These are phyloP conservation scores for Drosophila truncata DNA, from an alignment of 1,140 invertebrate genomes.

Conservation along the genomic window DNA sequence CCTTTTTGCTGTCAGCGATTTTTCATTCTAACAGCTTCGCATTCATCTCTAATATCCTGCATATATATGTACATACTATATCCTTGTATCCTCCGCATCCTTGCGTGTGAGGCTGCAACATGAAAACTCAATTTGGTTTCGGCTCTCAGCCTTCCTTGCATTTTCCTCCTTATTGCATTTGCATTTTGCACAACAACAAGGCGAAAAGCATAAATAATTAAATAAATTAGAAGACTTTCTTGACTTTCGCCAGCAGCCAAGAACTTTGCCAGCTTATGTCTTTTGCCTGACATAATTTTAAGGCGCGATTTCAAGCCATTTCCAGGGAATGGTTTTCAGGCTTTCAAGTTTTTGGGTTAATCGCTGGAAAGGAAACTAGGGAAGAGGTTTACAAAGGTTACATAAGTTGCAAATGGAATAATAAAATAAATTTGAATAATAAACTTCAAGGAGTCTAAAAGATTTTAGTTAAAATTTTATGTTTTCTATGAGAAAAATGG, in stretches of 20 bases:
- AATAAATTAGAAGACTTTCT: conserved; percentile 31
- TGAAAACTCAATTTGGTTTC: conserved; percentile 52
- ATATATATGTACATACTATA: not conserved
- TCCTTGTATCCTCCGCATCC: not conserved
- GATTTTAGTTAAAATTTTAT: not conserved
- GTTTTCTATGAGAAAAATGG: not conserved
- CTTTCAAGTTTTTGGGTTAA: conserved; percentile 25
- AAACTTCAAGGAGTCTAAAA: not conserved
- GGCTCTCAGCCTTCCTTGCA: conserved; percentile 15
- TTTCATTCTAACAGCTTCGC: conserved; percentile 55
- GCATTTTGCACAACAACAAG: conserved; percentile 20
- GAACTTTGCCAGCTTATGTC: conserved; percentile 23
- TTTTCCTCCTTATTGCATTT: conserved; percentile 38
- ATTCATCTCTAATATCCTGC: conserved; percentile 55
- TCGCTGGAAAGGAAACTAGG: not conserved
- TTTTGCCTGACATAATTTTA: conserved; percentile 29
- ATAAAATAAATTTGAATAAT: not conserved
- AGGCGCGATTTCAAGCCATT: conserved; percentile 12
- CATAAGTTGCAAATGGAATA: not conserved
- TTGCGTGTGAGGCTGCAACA: conserved; percentile 18
- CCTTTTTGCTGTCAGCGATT: conserved; percentile 38
- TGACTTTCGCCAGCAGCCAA: conserved; percentile 16
- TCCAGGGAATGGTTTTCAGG: not conserved
- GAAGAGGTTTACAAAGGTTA: not conserved
- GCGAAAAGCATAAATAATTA: conserved; percentile 42